Conservation (phyloP, 2,113 vertebrate genomes). For the Callorhinus ursinus region DNA sequence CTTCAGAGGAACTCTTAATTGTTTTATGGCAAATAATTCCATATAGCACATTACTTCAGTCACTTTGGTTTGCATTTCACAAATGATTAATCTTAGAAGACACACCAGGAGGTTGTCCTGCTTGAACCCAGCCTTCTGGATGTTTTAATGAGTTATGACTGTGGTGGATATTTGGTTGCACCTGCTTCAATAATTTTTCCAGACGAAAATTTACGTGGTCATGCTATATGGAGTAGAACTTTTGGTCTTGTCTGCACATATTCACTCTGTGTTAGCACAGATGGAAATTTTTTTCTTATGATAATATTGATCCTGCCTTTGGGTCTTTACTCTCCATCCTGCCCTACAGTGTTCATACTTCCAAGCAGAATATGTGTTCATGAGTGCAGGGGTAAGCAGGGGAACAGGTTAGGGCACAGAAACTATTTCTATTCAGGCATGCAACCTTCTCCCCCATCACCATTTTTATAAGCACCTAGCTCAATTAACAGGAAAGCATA, state of each 20-base stretch:
- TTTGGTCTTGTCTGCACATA: neutral
- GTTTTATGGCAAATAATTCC: neutral
- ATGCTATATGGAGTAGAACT: neutral
- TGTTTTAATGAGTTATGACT: neutral
- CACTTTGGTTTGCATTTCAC: neutral
- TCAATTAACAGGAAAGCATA: neutral
- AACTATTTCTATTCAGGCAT: neutral
- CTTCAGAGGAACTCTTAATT: neutral
- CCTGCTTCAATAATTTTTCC: conserved; percentile 15
- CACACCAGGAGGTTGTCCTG: neutral
- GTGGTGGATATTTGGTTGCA: neutral
- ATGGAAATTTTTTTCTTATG: neutral
- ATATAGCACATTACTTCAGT: neutral
- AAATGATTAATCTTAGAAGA: neutral
- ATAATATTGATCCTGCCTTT: conserved; percentile 40
- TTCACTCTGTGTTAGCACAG: neutral
- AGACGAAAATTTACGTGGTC: conserved; percentile 7
- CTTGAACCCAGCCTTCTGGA: neutral
- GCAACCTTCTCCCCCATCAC: neutral
- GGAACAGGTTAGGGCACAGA: neutral
- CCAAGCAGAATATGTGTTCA: neutral
- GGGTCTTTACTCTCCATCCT: neutral
- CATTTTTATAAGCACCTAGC: neutral
- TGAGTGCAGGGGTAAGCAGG: neutral
- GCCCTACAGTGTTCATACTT: neutral